Conservation (phyloP, 2,797 vertebrate species). For the Takifugu rubripes region DNA sequence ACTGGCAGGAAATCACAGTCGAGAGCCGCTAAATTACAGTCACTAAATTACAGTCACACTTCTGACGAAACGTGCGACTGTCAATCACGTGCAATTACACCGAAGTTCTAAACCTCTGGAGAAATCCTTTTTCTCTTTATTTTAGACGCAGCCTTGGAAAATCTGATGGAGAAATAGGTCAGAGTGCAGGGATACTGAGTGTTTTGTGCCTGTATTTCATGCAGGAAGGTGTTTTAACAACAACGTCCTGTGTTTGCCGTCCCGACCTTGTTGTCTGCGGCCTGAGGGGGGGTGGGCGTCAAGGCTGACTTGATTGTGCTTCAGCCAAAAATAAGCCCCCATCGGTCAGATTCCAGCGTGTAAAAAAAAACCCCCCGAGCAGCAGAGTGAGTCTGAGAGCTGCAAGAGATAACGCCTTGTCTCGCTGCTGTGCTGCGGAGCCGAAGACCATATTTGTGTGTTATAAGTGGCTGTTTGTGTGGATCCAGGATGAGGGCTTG, state of each 20-base stretch:
- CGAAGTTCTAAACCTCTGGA: neutral
- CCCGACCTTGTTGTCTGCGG: constrained; percentile 17
- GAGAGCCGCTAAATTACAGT: neutral
- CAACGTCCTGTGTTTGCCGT: constrained; percentile 6
- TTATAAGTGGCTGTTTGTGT: constrained; percentile 1
- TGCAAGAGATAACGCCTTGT: constrained; percentile 18
- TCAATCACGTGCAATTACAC: neutral
- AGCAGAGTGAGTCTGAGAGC: constrained; percentile 7
- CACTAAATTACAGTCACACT: neutral
- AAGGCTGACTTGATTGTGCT: constrained; percentile 34
- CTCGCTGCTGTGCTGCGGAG: constrained; percentile 14
- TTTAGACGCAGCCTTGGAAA: constrained; percentile 1
- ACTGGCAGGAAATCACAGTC: too few species aligned
- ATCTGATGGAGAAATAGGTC: constrained; percentile 8
- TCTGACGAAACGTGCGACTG: constrained; percentile 2
- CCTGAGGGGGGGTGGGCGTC: constrained; percentile 36
- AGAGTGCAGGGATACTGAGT: neutral
- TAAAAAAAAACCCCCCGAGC: constrained; percentile 14
- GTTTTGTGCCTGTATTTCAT: too few species aligned
- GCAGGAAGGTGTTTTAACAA: too few species aligned
- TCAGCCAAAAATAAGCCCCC: constrained; percentile 40
- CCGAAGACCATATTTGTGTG: constrained; percentile 5
- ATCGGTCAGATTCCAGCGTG: constrained; percentile 14
- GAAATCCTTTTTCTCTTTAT: neutral
- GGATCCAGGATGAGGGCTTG: constrained; percentile 13